Conservation (phyloP, 2,888 invertebrate genomes). For the Lottia scabra region DNA sequence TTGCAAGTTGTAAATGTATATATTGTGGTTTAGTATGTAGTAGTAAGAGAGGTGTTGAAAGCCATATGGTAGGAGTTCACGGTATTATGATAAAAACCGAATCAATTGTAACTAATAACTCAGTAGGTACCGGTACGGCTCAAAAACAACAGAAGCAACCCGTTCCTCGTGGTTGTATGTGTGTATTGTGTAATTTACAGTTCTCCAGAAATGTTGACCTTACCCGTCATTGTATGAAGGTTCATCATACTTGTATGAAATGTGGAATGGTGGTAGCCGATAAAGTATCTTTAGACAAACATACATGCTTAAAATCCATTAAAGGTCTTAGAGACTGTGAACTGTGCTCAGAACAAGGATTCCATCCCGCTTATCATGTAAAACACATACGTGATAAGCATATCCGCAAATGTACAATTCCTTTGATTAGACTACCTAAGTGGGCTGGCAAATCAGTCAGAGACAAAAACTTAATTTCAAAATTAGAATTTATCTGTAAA, state of each 20-base stretch:
- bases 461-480: too few species aligned
- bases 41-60: conserved; percentile 46
- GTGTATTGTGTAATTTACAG: conserved; percentile 58
- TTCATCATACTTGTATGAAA: conserved; percentile 57
- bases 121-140: not conserved
- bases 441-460: conserved; percentile 22
- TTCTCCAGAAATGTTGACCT: conserved; percentile 60
- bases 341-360: conserved; percentile 49
- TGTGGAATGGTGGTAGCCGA: conserved; percentile 62
- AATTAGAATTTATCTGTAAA: too few species aligned
- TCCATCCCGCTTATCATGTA: conserved; percentile 44
- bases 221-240: conserved; percentile 56
- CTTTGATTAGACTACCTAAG: conserved; percentile 35
- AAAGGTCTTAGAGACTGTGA: conserved; percentile 44
- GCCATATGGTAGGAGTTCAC: conserved; percentile 54
- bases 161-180: conserved; percentile 40
- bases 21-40: conserved; percentile 55
- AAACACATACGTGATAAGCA: conserved; percentile 47
- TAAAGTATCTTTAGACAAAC: conserved; percentile 43
- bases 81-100: conserved; percentile 51
- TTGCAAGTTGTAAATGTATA: conserved; percentile 53
- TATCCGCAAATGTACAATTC: conserved; percentile 51
- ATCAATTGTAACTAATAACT: conserved; percentile 9
- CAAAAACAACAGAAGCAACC: not conserved
- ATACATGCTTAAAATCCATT: conserved; percentile 48